Conservation (phyloP, 2,113 vertebrate species). For the Pachyramphus minor region DNA sequence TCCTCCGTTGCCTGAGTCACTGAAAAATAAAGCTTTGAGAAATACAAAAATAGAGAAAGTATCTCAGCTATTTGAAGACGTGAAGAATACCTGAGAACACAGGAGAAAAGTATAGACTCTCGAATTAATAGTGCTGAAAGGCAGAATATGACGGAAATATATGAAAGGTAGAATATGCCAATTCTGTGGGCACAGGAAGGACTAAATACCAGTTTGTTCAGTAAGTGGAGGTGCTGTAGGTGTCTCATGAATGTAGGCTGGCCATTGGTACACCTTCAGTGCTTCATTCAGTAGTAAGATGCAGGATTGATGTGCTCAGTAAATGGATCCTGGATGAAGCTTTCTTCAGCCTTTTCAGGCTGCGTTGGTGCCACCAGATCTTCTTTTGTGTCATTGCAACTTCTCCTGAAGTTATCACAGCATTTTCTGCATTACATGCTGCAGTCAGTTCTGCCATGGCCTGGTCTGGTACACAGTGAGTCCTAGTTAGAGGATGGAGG, state of each 20-base stretch:
- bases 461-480: background rate
- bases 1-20: background rate
- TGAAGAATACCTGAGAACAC: too few species aligned
- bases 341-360: background rate
- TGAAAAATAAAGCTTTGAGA: background rate
- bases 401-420: background rate
- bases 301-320: background rate
- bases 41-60: background rate
- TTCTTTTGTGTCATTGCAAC: background rate
- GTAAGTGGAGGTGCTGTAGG: background rate
- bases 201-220: background rate
- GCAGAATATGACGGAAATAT: background rate
- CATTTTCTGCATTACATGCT: background rate
- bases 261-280: background rate
- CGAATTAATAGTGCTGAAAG: background rate
- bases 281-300: background rate
- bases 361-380: background rate
- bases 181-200: background rate
- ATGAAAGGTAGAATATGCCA: background rate
- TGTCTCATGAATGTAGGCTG: background rate
- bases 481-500: background rate
- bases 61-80: background rate
- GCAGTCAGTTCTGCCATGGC: background rate
- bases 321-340: background rate
- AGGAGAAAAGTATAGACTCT: background rate